Evolutionary conservation across 2,888 invertebrate genomes (phyloP).

Genomic region (Lampropteryx suffumata): DNA sequence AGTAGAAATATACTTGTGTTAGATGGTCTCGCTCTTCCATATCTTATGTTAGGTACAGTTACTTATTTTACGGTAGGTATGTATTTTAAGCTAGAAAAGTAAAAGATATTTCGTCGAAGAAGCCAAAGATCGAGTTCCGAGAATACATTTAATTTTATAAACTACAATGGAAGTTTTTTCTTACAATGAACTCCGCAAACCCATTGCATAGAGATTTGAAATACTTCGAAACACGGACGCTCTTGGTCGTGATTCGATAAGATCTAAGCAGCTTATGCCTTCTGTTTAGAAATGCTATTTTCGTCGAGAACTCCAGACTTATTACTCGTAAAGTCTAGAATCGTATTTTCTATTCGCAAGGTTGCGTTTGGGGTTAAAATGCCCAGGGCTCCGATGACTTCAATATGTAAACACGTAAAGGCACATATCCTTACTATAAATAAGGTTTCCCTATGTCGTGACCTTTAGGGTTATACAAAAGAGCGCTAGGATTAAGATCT

Average conservation of each 20-base stretch:
- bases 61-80: too few species aligned
- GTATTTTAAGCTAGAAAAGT: neutral
- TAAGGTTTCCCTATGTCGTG: too few species aligned
- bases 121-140: slow-evolving; percentile 2
- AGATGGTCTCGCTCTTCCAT: too few species aligned
- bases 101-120: neutral
- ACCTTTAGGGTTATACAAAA: too few species aligned
- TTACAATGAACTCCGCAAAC: slow-evolving; percentile 10
- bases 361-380: slow-evolving; percentile 1
- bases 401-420: too few species aligned
- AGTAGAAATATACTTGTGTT: too few species aligned
- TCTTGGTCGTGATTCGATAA: slow-evolving; percentile 34
- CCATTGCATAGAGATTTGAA: slow-evolving; percentile 24
- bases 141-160: slow-evolving; percentile 9
- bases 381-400: neutral
- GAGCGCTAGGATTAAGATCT: too few species aligned
- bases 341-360: slow-evolving; percentile 2
- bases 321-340: slow-evolving; percentile 10
- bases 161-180: slow-evolving; percentile 19
- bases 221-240: slow-evolving; percentile 30
- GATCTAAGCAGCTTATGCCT: slow-evolving; percentile 32
- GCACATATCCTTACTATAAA: too few species aligned
- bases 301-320: slow-evolving; percentile 15
- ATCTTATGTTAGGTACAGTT: too few species aligned
- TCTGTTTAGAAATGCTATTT: slow-evolving; percentile 31